A percentile compares a stretch with the other conserved stretches of the same genome.
Evolutionary conservation across 2,888 invertebrate genomes (phyloP).

Genomic region (Chelonus formosanus): DNA sequence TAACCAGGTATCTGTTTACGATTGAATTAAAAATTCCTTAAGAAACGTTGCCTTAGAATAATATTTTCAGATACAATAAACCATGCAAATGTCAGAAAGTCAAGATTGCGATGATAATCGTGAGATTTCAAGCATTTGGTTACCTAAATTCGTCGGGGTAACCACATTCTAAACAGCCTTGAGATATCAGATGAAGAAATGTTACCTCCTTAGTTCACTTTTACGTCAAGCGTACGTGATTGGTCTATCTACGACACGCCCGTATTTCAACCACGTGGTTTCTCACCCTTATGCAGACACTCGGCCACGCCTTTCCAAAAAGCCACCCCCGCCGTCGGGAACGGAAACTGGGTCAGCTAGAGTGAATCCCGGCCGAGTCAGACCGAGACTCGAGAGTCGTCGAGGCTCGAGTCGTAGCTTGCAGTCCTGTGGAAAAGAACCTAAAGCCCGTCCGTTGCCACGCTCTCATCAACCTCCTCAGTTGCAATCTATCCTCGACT

Average conservation of each 20-base stretch:
- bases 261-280: constrained; percentile 40
- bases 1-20: no score
- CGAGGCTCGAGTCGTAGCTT: constrained; percentile 47
- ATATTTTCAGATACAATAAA: constrained; percentile 19
- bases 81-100: constrained; percentile 23
- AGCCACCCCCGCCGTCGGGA: constrained; percentile 46
- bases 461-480: constrained; percentile 48
- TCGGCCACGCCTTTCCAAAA: constrained; percentile 43
- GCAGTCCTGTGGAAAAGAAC: constrained; percentile 62
- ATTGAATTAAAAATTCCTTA: background rate
- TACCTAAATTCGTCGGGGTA: constrained; percentile 28
- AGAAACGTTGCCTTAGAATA: background rate
- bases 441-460: constrained; percentile 56
- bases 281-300: constrained; percentile 34
- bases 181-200: constrained; percentile 14
- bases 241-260: constrained; percentile 52
- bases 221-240: constrained; percentile 36
- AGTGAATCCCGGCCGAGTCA: constrained; percentile 42
- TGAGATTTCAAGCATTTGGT: constrained; percentile 31
- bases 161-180: constrained; percentile 30
- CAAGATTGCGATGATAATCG: constrained; percentile 27
- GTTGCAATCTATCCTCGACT: background rate
- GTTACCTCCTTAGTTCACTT: background rate
- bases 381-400: constrained; percentile 45
- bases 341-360: constrained; percentile 57